Conservation (phyloP, 2,888 invertebrate species). For the Meta bourneti region DNA sequence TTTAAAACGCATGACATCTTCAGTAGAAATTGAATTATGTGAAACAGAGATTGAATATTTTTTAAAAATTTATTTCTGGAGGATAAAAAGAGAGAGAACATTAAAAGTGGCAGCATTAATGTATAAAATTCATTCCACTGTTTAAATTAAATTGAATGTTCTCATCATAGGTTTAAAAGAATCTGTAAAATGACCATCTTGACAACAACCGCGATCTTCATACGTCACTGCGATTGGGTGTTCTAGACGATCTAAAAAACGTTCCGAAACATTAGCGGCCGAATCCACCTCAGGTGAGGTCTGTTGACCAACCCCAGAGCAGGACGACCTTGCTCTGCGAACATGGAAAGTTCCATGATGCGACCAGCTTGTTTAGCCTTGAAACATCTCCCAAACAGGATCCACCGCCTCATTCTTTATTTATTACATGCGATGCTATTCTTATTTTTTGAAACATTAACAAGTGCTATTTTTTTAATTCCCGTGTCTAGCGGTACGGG, state of each 20-base stretch:
- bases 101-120: too few relatives aligned
- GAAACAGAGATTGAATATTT: too few relatives aligned
- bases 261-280: not conserved
- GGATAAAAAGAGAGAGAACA: too few relatives aligned
- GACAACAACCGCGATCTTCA: not conserved
- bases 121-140: too few relatives aligned
- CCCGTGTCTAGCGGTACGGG: not conserved
- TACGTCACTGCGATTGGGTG: too few relatives aligned
- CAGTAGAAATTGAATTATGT: too few relatives aligned
- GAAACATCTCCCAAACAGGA: slow-evolving; percentile 58
- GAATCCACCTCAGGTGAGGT: slow-evolving; percentile 45
- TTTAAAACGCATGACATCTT: too few relatives aligned
- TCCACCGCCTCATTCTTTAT: slow-evolving; percentile 5
- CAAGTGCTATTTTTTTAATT: slow-evolving; percentile 18
- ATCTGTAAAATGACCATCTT: too few relatives aligned
- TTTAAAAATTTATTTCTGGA: too few relatives aligned
- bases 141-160: too few relatives aligned
- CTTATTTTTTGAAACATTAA: slow-evolving; percentile 18
- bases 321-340: slow-evolving; percentile 44
- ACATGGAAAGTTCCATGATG: slow-evolving; percentile 17
- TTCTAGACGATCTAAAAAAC: not conserved
- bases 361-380: slow-evolving; percentile 39
- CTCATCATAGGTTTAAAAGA: too few relatives aligned
- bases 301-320: not conserved
- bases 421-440: not conserved